A percentile compares a stretch with the other conserved stretches of the same genome.
Conservation (phyloP, 2,888 invertebrate genomes). For the Orthosia gracilis region DNA sequence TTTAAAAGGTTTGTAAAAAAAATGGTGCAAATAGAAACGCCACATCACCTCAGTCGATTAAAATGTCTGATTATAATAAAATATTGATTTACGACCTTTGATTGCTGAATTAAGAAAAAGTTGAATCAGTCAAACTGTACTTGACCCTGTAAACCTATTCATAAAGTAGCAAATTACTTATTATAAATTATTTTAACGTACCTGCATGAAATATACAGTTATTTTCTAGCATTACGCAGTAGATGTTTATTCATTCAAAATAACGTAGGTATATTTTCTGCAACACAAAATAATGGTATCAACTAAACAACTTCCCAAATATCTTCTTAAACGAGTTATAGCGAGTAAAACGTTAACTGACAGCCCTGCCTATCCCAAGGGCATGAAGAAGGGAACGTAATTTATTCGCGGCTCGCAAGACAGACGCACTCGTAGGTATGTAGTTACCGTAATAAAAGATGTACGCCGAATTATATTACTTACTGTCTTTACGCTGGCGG, state of each 20-base stretch:
- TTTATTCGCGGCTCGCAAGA: constrained; percentile 52
- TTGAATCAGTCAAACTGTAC: too few species aligned
- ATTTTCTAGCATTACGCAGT: background rate
- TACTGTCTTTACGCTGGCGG: constrained; percentile 37
- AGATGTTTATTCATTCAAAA: background rate
- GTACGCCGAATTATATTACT: constrained; percentile 56
- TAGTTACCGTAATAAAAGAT: constrained; percentile 58
- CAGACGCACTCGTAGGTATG: constrained; percentile 40
- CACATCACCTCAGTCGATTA: background rate
- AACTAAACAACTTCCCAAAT: constrained; percentile 17
- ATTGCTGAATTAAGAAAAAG: too few species aligned
- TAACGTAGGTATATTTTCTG: background rate
- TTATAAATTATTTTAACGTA: too few species aligned
- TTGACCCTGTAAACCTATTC: too few species aligned
- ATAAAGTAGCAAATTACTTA: too few species aligned
- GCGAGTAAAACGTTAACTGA: constrained; percentile 23
- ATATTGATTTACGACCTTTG: background rate
- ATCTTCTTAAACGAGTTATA: constrained; percentile 23
- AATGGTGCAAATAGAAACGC: constrained; percentile 1
- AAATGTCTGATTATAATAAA: background rate
- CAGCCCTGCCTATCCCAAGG: constrained; percentile 47
- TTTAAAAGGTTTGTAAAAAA: constrained; percentile 8
- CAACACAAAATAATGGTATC: constrained; percentile 9
- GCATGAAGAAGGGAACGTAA: constrained; percentile 45
- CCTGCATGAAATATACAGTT: too few species aligned